These are phyloP conservation scores for Microcebus ravelobensis DNA, from an alignment of 2,113 vertebrate species.

Conservation along the genomic window DNA sequence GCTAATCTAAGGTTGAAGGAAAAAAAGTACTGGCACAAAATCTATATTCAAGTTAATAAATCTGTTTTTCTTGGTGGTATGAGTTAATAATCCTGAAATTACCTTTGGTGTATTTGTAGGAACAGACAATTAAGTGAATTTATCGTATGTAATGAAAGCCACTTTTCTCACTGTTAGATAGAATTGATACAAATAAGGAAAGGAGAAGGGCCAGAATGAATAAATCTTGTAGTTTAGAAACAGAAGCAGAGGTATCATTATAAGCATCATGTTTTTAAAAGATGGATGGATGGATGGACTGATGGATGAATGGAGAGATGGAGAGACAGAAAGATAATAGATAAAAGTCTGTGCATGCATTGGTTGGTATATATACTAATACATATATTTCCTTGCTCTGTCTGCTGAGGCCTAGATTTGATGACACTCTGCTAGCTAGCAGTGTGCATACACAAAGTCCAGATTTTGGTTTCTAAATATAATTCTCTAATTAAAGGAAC, in stretches of 20 bases:
- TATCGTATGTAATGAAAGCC: background rate
- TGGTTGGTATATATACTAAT: accelerated
- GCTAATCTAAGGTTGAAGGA: background rate
- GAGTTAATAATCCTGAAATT: background rate
- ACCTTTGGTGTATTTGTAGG: background rate
- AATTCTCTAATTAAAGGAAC: background rate
- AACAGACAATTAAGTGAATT: background rate
- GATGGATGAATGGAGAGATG: background rate
- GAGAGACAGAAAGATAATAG: background rate
- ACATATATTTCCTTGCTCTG: background rate
- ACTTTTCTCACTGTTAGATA: background rate
- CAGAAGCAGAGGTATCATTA: background rate
- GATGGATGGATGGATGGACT: background rate
- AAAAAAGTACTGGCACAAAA: background rate
- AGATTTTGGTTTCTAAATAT: background rate
- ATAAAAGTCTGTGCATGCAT: no score
- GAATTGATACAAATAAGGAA: background rate
- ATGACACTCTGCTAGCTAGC: no score
- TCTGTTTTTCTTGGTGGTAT: background rate
- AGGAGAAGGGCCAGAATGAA: background rate
- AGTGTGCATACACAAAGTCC: background rate
- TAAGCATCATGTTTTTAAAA: background rate
- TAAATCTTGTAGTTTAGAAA: background rate
- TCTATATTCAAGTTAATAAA: background rate
- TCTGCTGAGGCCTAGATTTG: background rate